These are phyloP conservation scores for Drosophila bocqueti DNA, from an alignment of 1,140 invertebrate genomes.

Conservation along the genomic window DNA sequence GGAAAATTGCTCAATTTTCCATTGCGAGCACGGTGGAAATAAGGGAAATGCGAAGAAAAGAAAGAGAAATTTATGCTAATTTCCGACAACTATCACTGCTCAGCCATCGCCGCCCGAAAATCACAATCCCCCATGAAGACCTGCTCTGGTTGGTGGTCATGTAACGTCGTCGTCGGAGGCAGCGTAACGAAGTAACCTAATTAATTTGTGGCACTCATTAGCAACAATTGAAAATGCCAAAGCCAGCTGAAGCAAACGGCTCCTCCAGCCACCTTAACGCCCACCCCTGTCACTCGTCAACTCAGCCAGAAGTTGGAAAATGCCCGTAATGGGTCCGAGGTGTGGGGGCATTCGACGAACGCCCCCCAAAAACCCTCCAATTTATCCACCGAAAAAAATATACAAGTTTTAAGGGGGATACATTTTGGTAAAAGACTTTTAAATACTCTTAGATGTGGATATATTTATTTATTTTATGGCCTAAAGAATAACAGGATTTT, in stretches of 20 bases:
- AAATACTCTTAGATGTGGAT: neutral
- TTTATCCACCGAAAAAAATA: slow-evolving; percentile 7
- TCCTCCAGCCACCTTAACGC: slow-evolving; percentile 17
- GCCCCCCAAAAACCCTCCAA: neutral
- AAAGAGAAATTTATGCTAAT: slow-evolving; percentile 82
- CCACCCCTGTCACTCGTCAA: slow-evolving; percentile 43
- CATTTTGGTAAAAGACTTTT: neutral
- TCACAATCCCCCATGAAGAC: slow-evolving; percentile 7
- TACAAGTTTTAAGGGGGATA: neutral
- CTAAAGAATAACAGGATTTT: no score
- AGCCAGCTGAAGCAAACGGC: slow-evolving; percentile 45
- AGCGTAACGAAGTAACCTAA: slow-evolving; percentile 82
- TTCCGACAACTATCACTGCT: slow-evolving; percentile 73
- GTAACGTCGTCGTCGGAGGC: slow-evolving; percentile 47
- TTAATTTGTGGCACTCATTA: slow-evolving; percentile 84
- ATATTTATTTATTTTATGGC: neutral
- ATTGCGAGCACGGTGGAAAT: slow-evolving; percentile 54
- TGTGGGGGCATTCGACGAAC: slow-evolving; percentile 17
- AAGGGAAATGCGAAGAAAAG: slow-evolving; percentile 24
- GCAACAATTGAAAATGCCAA: slow-evolving; percentile 80
- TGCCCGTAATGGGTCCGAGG: slow-evolving; percentile 42
- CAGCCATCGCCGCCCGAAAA: slow-evolving; percentile 56
- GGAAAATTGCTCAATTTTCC: slow-evolving; percentile 83
- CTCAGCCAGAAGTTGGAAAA: slow-evolving; percentile 63
- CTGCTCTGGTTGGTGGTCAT: slow-evolving; percentile 32